phyloP scores from a whole-genome alignment of 2,888 invertebrate species.

The Drosophila barbarae region DNA sequence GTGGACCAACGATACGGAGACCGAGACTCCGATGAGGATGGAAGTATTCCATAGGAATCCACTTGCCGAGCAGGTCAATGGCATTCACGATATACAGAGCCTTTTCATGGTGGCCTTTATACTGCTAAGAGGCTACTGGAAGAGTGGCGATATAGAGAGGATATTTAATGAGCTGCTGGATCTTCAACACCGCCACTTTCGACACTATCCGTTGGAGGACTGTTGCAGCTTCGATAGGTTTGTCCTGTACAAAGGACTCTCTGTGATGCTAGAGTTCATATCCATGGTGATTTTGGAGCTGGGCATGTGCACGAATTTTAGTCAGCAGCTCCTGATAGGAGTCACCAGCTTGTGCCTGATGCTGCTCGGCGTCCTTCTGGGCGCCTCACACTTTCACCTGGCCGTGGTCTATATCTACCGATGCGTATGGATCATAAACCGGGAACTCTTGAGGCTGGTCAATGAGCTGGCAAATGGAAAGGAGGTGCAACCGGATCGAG shows the following conservation, averaged over 20 bases:
- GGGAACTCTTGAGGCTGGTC: constrained; percentile 29
- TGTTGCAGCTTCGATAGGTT: constrained; percentile 38
- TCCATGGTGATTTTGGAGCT: constrained; percentile 29
- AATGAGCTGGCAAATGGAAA: background rate
- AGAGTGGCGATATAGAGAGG: constrained; percentile 20
- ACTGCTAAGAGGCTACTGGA: constrained; percentile 44
- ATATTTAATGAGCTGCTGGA: constrained; percentile 33
- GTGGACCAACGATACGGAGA: constrained; percentile 10
- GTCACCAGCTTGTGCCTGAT: background rate
- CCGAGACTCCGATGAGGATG: background rate
- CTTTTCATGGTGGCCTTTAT: constrained; percentile 11
- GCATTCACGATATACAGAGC: constrained; percentile 4
- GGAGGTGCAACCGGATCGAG: background rate
- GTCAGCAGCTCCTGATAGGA: background rate
- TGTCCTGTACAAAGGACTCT: constrained; percentile 30
- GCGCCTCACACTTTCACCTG: constrained; percentile 47
- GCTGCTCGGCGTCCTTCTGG: constrained; percentile 20
- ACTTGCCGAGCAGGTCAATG: constrained; percentile 24
- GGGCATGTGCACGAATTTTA: constrained; percentile 10
- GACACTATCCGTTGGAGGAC: constrained; percentile 10
- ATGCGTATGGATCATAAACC: constrained; percentile 48
- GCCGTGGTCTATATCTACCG: constrained; percentile 45
- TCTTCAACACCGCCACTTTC: constrained; percentile 23
- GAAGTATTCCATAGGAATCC: constrained; percentile 35
- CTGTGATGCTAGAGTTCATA: constrained; percentile 22